Conservation (phyloP, 2,888 invertebrate species). For the Brenthis hecate region DNA sequence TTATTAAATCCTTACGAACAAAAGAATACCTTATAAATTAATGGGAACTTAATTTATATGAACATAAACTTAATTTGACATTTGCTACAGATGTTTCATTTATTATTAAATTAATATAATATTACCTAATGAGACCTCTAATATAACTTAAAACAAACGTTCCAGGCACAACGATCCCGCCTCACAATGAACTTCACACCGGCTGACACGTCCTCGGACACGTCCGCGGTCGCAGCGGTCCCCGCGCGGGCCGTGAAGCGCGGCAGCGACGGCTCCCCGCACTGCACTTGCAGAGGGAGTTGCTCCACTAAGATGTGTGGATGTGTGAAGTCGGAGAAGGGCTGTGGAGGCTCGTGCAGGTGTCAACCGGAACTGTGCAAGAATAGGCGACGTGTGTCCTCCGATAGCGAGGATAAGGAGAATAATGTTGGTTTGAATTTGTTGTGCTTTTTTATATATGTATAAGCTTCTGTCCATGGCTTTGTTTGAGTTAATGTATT, state of each 20-base stretch:
- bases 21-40: too few species aligned
- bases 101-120: neutral
- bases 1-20: too few species aligned
- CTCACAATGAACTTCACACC: slow-evolving; percentile 69
- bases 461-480: too few species aligned
- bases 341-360: slow-evolving; percentile 77
- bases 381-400: slow-evolving; percentile 53
- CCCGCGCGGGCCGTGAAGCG: slow-evolving; percentile 69
- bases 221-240: slow-evolving; percentile 35
- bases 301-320: slow-evolving; percentile 83
- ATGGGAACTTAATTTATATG: too few species aligned
- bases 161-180: slow-evolving; percentile 67
- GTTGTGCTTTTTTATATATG: neutral
- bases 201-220: slow-evolving; percentile 29
- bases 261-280: slow-evolving; percentile 80
- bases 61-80: too few species aligned
- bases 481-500: too few species aligned
- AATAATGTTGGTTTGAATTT: slow-evolving; percentile 46
- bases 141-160: neutral
- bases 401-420: slow-evolving; percentile 70
- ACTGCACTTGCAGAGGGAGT: slow-evolving; percentile 84
- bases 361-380: slow-evolving; percentile 75
- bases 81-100: too few species aligned
- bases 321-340: slow-evolving; percentile 77
- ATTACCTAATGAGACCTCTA: neutral